Base-by-base conservation (phyloP, 2,797 vertebrate species). In the Gymnothorax javanicus region DNA sequence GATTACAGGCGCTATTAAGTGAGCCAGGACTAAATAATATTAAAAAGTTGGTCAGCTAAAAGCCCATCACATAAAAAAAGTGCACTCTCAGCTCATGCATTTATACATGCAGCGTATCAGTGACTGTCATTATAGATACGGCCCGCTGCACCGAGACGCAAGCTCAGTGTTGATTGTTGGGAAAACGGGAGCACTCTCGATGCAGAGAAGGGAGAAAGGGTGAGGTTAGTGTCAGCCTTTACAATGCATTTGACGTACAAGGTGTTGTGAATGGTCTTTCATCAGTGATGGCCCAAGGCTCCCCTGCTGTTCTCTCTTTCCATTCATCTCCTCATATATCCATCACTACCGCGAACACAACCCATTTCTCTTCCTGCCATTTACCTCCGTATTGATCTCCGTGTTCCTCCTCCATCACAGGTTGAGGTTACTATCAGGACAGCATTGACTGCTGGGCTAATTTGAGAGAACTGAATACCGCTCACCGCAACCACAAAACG, bases 71-170 rank as follows among this genome's bases (percentile, higher is more conserved):
- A 52, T 43, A 52, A 20, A 50, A 79, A 79, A 54, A 79, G 43
- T 79, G 75, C 75, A 79, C 54, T 43, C 73, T 77, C 75, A 79
- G 75, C 75, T 79, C 50, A 64, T 64, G 33, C 33, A 64, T 62
- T 62, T 84, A 59, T 84, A 59, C 58, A 64, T 84, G 25, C 58
- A 84, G 64, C 50, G 60, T 84, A 62, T 84, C 62, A 64, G 83
- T 79, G 58, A 84, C 58, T 33, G 62, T 64, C 59, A 64, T 60
- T 84, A 84, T 43, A 64, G 58, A 84, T 64, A 62, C 50, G 83
- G 83, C 23, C 56, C 43, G 20, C 3, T 43, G 33, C 59, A 62
- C 59, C 33, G 27, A 5, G 25, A 62, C 33, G 83, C 59, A 62
- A 7, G 27, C 64, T 43, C 58, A 59, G 20, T 84, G 83, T 33